phyloP scores from a whole-genome alignment of 2,888 invertebrate species.

The Caradrina clavipalpis region DNA sequence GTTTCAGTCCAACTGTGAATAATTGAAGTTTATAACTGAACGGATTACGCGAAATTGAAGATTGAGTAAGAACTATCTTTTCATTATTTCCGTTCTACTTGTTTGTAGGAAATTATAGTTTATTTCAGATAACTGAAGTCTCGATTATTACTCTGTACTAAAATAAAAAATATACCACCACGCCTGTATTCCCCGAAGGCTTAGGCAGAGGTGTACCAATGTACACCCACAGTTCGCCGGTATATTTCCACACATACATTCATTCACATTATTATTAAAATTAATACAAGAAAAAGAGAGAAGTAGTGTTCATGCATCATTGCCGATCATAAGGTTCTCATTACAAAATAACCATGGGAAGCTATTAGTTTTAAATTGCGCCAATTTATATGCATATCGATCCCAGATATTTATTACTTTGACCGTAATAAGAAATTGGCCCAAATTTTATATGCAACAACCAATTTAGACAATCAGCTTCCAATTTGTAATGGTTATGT shows the following conservation, averaged over 20 bases:
- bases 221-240: too few relatives aligned
- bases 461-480: conserved; percentile 48
- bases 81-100: not conserved
- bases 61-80: not conserved
- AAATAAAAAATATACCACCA: too few relatives aligned
- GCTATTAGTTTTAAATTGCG: conserved; percentile 41
- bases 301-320: conserved; percentile 4
- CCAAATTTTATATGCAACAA: conserved; percentile 51
- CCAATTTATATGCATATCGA: conserved; percentile 51
- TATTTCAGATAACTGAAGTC: not conserved
- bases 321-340: conserved; percentile 7
- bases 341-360: conserved; percentile 43
- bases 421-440: conserved; percentile 49
- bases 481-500: conserved; percentile 29
- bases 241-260: too few relatives aligned
- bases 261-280: too few relatives aligned
- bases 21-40: not conserved
- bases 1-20: not conserved
- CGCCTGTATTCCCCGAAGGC: too few relatives aligned
- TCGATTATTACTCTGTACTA: too few relatives aligned
- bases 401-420: conserved; percentile 24
- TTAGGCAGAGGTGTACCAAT: too few relatives aligned
- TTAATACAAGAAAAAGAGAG: too few relatives aligned
- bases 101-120: not conserved
- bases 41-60: not conserved